phyloP scores from a whole-genome alignment of 2,888 invertebrate genomes.

The Caenorhabditis drosophilae region DNA sequence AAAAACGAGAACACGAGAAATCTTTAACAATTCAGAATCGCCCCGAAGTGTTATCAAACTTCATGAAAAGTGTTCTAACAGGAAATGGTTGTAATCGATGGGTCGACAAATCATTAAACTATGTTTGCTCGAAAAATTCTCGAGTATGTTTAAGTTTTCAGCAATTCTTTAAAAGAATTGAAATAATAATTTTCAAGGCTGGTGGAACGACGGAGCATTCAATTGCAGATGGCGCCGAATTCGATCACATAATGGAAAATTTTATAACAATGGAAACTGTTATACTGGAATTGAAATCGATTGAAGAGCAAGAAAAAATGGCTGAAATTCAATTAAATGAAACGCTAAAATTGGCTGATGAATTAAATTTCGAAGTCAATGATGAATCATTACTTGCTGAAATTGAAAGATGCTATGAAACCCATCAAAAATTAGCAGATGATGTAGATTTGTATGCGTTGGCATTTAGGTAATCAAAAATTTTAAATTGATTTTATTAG shows the following conservation, averaged over 20 bases:
- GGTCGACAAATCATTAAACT: constrained; percentile 65
- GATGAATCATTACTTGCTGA: constrained; percentile 48
- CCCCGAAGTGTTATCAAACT: constrained; percentile 47
- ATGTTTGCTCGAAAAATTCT: constrained; percentile 50
- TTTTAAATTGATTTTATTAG: too few species aligned
- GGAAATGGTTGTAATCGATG: constrained; percentile 61
- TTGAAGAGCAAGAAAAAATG: constrained; percentile 44
- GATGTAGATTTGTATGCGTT: constrained; percentile 56
- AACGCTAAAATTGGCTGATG: constrained; percentile 43
- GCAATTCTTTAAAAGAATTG: neutral
- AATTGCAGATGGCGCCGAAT: constrained; percentile 62
- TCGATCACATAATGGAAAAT: constrained; percentile 65
- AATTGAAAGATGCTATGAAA: constrained; percentile 33
- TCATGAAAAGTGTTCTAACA: constrained; percentile 54
- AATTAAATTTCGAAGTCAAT: constrained; percentile 43
- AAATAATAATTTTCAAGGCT: constrained; percentile 18
- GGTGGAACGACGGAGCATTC: constrained; percentile 64
- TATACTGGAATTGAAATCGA: constrained; percentile 36
- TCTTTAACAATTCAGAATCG: constrained; percentile 42
- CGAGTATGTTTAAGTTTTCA: constrained; percentile 21
- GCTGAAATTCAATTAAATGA: constrained; percentile 19
- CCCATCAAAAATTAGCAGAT: constrained; percentile 19
- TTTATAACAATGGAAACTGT: constrained; percentile 53
- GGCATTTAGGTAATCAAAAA: constrained; percentile 41
- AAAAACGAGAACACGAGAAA: too few species aligned